Evolutionary conservation across 2,797 vertebrate genomes (phyloP), one percentile per base, ranked within the genome.

Genomic region (Parauchenoglanis punctatus): DNA sequence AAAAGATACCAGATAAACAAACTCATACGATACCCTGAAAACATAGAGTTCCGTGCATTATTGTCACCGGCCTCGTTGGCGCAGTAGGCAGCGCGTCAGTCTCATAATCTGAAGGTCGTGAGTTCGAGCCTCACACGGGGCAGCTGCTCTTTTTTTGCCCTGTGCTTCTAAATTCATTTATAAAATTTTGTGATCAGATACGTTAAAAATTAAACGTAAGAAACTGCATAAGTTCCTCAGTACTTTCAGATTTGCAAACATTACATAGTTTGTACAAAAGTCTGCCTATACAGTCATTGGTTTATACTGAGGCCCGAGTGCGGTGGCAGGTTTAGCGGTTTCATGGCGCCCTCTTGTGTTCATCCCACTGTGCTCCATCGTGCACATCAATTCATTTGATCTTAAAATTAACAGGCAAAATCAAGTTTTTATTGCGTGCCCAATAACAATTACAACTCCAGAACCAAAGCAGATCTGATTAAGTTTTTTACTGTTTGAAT

Each of bases 51-150:
- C 40, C 40, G 40, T 0, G 3, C 40, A 40, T 4, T 0, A 1
- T 40, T 40, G 40, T 4, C 0, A 40, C 40, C 40, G 0, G 90
- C 90, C 90, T 91, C 90, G 88, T 91, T 89, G 84, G 89, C 87
- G 89, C 89, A 90, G 89, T 90, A 85, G 89, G 89, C 82, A 88
- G 89, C 87, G 89, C 85, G 87, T 88, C 87, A 88, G 87, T 88
- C 87, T 88, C 87, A 90, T 90, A 90, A 88, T 90, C 89, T 90
- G 89, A 90, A 90, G 89, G 86, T 91, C 86, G 89, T 91, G 90
- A 91, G 87, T 91, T 91, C 89, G 90, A 91, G 89, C 89, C 89
- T 90, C 88, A 90, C 89, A 90, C 84, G 88, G 89, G 89, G 88
- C 89, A 90, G 0, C 31, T 85, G 44, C 15, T 52, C 7, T 56